Conservation (phyloP, 2,888 invertebrate species). For the Steinernema hermaphroditum region DNA sequence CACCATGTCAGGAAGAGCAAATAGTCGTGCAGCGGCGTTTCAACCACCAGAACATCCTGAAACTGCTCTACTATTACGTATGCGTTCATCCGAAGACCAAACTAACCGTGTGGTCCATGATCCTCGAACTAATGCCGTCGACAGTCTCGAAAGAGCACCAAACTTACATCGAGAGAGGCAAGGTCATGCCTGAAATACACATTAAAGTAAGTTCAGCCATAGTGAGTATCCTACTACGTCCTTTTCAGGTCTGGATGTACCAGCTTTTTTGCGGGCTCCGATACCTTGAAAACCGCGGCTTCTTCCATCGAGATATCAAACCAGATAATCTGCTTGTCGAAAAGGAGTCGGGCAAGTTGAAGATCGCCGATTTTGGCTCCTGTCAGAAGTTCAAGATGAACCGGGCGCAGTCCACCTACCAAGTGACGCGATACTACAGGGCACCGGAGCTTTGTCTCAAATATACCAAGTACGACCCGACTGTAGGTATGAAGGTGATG, state of each 20-base stretch:
- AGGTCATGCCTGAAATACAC: conserved; percentile 34
- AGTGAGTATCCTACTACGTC: no score
- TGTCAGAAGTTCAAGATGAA: neutral
- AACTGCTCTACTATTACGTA: conserved; percentile 40
- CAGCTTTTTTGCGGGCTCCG: conserved; percentile 24
- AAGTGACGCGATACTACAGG: conserved; percentile 7
- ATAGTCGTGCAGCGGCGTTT: conserved; percentile 36
- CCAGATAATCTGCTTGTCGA: conserved; percentile 19
- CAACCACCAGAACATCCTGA: conserved; percentile 38
- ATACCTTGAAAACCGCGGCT: conserved; percentile 23
- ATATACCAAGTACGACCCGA: neutral
- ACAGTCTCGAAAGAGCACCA: conserved; percentile 38
- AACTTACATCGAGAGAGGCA: conserved; percentile 34
- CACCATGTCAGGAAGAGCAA: conserved; percentile 40
- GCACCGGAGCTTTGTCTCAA: conserved; percentile 16
- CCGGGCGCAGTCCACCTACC: no score
- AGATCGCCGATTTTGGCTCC: conserved; percentile 5
- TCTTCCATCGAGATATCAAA: conserved; percentile 2
- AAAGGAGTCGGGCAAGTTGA: neutral
- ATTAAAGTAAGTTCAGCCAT: conserved; percentile 21
- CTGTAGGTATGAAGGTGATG: no score
- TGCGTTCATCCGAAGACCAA: conserved; percentile 40
- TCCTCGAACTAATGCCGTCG: conserved; percentile 42
- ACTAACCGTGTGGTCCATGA: conserved; percentile 37
- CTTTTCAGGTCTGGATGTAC: conserved; percentile 31